These are phyloP conservation scores for Canis aureus DNA, from an alignment of 2,113 vertebrate species.

Conservation along the genomic window DNA sequence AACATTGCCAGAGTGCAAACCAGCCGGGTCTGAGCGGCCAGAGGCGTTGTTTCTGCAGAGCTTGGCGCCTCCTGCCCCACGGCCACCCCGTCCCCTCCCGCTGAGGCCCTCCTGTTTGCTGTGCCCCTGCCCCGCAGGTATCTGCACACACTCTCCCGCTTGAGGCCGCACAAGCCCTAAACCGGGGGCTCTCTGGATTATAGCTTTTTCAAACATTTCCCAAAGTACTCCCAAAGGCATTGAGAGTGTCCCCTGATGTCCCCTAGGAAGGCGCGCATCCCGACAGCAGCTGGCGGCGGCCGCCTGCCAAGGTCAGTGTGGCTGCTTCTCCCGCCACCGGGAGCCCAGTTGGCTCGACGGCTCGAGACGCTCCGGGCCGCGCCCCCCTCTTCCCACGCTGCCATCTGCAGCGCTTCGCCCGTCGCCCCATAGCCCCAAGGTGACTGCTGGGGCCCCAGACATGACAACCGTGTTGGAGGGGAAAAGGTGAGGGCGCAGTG, in stretches of 20 bases:
- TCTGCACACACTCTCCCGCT: neutral
- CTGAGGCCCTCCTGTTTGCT: neutral
- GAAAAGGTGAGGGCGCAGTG: neutral
- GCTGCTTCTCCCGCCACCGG: neutral
- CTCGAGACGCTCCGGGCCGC: neutral
- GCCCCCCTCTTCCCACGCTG: neutral
- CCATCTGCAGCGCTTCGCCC: neutral
- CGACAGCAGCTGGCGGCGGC: neutral
- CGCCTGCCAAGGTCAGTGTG: neutral
- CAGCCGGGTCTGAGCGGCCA: neutral
- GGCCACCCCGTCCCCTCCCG: too few species aligned
- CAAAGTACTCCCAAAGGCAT: neutral
- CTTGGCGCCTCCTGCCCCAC: too few species aligned
- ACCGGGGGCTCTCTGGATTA: neutral
- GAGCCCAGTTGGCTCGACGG: neutral
- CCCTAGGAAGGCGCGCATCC: neutral
- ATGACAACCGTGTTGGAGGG: neutral
- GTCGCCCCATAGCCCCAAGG: neutral
- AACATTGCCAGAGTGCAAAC: rapidly evolving
- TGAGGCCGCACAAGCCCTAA: neutral
- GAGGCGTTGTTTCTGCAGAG: too few species aligned
- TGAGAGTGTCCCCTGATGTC: neutral
- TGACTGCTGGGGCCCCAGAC: too few species aligned
- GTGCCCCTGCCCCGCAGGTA: too few species aligned
- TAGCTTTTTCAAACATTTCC: neutral